Evolutionary conservation across 2,888 invertebrate genomes (phyloP).

Genomic region (Acanthopleura granulata): DNA sequence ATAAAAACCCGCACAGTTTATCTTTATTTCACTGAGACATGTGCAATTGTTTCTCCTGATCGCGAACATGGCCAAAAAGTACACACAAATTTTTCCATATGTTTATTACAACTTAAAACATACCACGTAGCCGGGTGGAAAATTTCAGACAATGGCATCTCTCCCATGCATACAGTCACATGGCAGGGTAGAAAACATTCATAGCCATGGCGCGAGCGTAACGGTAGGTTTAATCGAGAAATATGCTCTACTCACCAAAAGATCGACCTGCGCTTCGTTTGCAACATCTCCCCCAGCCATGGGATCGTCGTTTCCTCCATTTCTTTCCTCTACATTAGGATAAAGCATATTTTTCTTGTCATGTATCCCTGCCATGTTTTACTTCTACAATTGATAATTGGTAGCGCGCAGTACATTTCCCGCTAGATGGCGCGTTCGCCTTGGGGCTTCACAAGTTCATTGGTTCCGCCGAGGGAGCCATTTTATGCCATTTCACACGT

Average conservation of each 20-base stretch:
- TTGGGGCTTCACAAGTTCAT: no score
- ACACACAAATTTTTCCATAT: neutral
- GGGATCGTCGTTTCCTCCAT: conserved; percentile 12
- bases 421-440: neutral
- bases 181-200: neutral
- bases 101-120: neutral
- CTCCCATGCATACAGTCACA: no score
- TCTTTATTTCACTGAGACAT: no score
- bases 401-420: neutral
- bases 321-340: neutral
- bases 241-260: conserved; percentile 3
- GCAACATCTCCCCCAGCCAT: neutral
- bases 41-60: no score
- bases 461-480: no score
- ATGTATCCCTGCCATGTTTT: conserved; percentile 11
- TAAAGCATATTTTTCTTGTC: conserved; percentile 18
- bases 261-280: conserved; percentile 15
- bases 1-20: no score
- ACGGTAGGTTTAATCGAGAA: no score
- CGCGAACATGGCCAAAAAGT: no score
- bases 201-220: neutral
- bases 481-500: no score
- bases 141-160: neutral
- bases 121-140: neutral
- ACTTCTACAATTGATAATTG: neutral